phyloP scores from a whole-genome alignment of 2,797 vertebrate species.

The Florisuga fusca region DNA sequence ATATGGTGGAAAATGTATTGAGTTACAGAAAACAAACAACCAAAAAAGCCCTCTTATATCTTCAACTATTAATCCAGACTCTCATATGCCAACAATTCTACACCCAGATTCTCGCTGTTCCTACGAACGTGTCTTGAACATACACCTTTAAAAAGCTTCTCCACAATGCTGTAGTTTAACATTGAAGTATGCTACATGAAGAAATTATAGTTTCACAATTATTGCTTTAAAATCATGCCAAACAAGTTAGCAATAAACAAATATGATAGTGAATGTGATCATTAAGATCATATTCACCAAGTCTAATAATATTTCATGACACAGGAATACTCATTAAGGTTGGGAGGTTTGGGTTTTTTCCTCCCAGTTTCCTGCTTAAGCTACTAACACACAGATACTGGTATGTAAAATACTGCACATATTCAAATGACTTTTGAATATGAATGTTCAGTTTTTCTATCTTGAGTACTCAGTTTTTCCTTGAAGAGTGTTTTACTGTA shows the following conservation, averaged over 20 bases:
- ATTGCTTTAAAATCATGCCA: neutral
- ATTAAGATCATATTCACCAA: neutral
- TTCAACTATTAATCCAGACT: neutral
- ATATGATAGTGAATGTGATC: neutral
- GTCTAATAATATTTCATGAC: neutral
- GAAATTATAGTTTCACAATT: fast-evolving
- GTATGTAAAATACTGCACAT: neutral
- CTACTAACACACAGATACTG: neutral
- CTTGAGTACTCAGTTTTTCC: neutral
- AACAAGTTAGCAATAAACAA: neutral
- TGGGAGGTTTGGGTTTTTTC: neutral
- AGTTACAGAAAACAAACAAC: neutral
- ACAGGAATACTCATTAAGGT: neutral
- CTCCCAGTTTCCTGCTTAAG: neutral
- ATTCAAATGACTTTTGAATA: neutral
- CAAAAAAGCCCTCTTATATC: neutral
- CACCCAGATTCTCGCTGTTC: fast-evolving
- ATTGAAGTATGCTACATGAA: neutral
- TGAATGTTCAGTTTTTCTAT: neutral
- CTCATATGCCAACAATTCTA: neutral
- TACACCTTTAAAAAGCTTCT: fast-evolving
- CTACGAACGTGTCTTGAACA: neutral
- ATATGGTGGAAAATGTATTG: neutral
- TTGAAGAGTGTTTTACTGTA: neutral
- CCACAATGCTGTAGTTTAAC: neutral